phyloP scores from a whole-genome alignment of 2,797 vertebrate genomes.

The Cephalopachus bancanus region DNA sequence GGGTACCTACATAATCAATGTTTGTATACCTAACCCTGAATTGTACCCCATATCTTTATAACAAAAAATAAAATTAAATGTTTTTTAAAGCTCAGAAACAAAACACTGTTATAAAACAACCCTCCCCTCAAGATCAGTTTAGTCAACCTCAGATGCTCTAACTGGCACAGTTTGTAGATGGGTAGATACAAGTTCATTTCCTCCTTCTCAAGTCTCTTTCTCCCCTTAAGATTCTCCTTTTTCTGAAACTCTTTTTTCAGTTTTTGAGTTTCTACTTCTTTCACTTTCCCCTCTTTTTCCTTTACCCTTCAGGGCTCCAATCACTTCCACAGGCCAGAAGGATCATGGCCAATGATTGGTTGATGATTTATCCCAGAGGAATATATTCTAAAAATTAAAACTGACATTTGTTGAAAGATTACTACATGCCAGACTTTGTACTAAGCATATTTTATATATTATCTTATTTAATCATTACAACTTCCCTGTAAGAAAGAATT shows the following conservation, averaged over 20 bases:
- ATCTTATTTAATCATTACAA: not conserved
- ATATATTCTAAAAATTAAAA: not conserved
- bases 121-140: not conserved
- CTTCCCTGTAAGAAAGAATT: conserved; percentile 15
- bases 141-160: not conserved
- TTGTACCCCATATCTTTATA: too few relatives aligned
- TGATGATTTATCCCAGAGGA: not conserved
- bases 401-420: not conserved
- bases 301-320: not conserved
- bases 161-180: not conserved
- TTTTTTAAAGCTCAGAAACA: not conserved
- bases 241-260: not conserved
- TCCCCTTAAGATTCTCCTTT: not conserved
- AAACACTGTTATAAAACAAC: not conserved
- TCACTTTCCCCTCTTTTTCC: rapidly evolving
- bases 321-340: not conserved
- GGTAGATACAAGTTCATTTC: not conserved
- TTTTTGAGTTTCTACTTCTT: not conserved
- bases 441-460: not conserved
- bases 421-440: not conserved
- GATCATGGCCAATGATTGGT: not conserved
- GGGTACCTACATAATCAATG: too few relatives aligned
- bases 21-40: too few relatives aligned
- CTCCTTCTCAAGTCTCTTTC: not conserved
- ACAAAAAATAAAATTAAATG: not conserved